A percentile compares a stretch with the other conserved stretches of the same genome.
These are phyloP conservation scores for Parapsyche elsis DNA, from an alignment of 1,140 invertebrate species.

Conservation along the genomic window DNA sequence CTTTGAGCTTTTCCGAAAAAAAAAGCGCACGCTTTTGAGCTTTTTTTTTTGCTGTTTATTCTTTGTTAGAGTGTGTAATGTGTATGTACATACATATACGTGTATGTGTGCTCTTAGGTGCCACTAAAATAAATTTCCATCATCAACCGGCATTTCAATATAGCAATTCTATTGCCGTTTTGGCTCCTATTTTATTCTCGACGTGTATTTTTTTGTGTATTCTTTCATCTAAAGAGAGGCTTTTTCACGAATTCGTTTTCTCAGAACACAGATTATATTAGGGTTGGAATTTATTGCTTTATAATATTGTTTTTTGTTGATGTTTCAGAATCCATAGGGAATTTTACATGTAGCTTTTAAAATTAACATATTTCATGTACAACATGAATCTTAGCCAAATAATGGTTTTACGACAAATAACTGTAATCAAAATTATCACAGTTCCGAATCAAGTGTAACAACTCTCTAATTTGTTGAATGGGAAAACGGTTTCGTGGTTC, in stretches of 20 bases:
- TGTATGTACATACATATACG: too few relatives aligned
- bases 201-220: not conserved
- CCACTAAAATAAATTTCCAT: slow-evolving; percentile 25
- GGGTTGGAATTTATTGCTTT: too few relatives aligned
- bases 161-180: not conserved
- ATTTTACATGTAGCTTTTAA: too few relatives aligned
- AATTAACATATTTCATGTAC: too few relatives aligned
- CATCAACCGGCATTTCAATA: not conserved
- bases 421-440: not conserved
- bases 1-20: not conserved
- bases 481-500: slow-evolving; percentile 6
- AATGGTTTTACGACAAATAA: too few relatives aligned
- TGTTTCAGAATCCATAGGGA: too few relatives aligned
- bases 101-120: not conserved
- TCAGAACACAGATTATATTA: too few relatives aligned
- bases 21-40: not conserved
- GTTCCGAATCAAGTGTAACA: not conserved
- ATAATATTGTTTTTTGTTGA: too few relatives aligned
- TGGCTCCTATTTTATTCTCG: not conserved
- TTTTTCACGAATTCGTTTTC: too few relatives aligned
- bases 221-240: too few relatives aligned
- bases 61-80: not conserved
- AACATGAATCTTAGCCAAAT: too few relatives aligned
- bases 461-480: not conserved
- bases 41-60: not conserved